Percentiles rank a stretch among this genome's conserved stretches.
Evolutionary conservation across 2,113 vertebrate species (phyloP).

Genomic region (Danionella cerebrum): DNA sequence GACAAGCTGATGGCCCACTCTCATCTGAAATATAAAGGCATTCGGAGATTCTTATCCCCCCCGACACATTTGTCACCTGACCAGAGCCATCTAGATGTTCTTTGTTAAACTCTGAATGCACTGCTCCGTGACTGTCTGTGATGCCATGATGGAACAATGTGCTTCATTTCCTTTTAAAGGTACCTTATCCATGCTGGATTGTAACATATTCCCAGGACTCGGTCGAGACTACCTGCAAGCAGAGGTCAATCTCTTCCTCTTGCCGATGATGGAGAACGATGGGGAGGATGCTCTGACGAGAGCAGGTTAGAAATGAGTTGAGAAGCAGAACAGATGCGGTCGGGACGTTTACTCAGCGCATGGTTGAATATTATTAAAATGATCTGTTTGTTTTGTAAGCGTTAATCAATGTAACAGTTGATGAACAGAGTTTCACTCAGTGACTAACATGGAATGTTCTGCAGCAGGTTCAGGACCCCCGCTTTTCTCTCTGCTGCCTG

Average conservation of each 20-base stretch:
- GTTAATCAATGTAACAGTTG: no score
- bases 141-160: no score
- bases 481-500: constrained; percentile 79
- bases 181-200: constrained; percentile 82
- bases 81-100: no score
- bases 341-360: no score
- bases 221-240: constrained; percentile 70
- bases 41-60: no score
- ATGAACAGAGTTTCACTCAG: no score
- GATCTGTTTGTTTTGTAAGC: no score
- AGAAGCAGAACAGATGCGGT: no score
- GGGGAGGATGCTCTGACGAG: constrained; percentile 71
- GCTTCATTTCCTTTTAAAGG: constrained; percentile 52
- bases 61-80: no score
- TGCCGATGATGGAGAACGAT: constrained; percentile 76
- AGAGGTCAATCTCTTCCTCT: constrained; percentile 82
- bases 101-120: no score
- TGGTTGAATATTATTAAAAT: no score
- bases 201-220: constrained; percentile 80
- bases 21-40: constrained; percentile 86
- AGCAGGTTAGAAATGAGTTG: constrained; percentile 55
- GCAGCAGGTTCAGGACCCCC: constrained; percentile 61
- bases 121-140: no score
- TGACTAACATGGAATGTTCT: neutral
- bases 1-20: constrained; percentile 86